Evolutionary conservation across 2,888 invertebrate species (phyloP), one percentile per base, ranked within the genome.

Genomic region (Megastigmus dorsalis): DNA sequence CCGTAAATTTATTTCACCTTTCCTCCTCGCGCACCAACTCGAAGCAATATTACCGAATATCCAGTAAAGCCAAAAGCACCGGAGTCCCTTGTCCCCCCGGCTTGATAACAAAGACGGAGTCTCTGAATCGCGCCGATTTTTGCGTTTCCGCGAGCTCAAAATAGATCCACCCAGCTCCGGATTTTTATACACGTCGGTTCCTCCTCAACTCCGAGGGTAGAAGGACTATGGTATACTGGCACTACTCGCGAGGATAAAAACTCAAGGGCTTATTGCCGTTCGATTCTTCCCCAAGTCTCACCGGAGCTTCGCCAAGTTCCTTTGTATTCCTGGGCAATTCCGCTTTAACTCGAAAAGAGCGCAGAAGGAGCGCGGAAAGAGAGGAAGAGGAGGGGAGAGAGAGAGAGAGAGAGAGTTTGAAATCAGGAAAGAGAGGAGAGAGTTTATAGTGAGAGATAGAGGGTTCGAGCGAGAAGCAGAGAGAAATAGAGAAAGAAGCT

Each of bases 141-240:
- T n/a, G n/a, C n/a, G n/a, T n/a, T n/a, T n/a, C 20, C 28, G 28
- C 45, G 13, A 52, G 26, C 28, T 41, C 33, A 57, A 45, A 52
- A 54, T 45, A n/a, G 54, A 70, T 33, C 20, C 23, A 50, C n/a
- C 41, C 36, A n/a, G n/a, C 52, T 33, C 33, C 52, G 38, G 70
- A 70, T 62, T 72, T 70, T 65, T 65, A 65, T 45, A n/a, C 65
- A 57, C n/a, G 57, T 72, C 57, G 72, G 57, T 72, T 70, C 38
- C 28, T 26, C 28, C 28, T 28, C 18, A 18, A 1, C 30, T 10
- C 4, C 52, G 45, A n/a, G n/a, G n/a, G n/a, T n/a, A n/a, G n/a
- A n/a, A n/a, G n/a, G n/a, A n/a, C n/a, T n/a, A n/a, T n/a, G n/a
- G n/a, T n/a, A n/a, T n/a, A n/a, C 28, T n/a, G 15, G 55, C 9